These are phyloP conservation scores for Tenthredo amoena DNA, from an alignment of 2,888 invertebrate species.

Conservation along the genomic window DNA sequence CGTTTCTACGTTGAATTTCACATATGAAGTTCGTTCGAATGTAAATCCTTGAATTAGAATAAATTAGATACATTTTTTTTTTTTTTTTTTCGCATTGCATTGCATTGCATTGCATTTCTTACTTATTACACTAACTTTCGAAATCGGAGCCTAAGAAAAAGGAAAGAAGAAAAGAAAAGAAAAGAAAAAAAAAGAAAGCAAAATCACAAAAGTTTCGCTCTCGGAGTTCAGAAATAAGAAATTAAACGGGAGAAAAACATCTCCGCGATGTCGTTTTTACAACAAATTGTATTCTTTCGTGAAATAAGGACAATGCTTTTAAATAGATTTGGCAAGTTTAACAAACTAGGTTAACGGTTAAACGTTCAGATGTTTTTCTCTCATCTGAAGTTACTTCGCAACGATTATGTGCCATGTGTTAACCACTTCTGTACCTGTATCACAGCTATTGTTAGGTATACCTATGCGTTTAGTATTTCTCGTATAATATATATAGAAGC, in stretches of 20 bases:
- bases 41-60: not conserved
- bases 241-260: not conserved
- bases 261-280: not conserved
- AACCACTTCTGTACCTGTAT: not conserved
- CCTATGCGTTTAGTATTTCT: not conserved
- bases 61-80: not conserved
- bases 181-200: not conserved
- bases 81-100: not conserved
- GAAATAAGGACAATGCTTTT: not conserved
- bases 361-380: not conserved
- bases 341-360: not conserved
- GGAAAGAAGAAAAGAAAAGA: too few relatives aligned
- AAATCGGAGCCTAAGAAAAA: not conserved
- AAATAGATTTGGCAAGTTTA: constrained; percentile 12
- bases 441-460: not conserved
- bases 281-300: not conserved
- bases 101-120: not conserved
- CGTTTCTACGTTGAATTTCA: not conserved
- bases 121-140: not conserved
- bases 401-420: not conserved
- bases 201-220: not conserved
- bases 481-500: not conserved
- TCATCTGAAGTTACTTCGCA: not conserved
- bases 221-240: not conserved
- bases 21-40: not conserved